Evolutionary conservation across 2,113 vertebrate species (phyloP).

Genomic region (Austrofundulus limnaeus): DNA sequence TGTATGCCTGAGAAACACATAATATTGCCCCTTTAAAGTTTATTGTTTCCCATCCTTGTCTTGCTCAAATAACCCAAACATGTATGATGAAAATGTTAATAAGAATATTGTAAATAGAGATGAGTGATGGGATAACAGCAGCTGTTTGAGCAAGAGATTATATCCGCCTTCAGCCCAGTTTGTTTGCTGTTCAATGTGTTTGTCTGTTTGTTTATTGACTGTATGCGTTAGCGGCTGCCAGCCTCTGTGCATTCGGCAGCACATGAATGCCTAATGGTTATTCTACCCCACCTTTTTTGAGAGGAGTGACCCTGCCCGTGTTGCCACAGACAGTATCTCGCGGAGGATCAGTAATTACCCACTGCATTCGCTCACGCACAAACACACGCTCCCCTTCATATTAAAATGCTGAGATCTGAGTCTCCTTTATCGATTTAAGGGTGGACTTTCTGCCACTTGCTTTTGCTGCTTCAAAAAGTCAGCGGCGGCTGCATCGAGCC

Average conservation of each 20-base stretch:
- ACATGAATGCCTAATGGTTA: constrained; percentile 76
- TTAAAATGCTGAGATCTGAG: constrained; percentile 54
- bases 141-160: constrained; percentile 65
- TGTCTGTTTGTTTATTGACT: constrained; percentile 64
- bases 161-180: constrained; percentile 51
- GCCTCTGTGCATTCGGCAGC: constrained; percentile 57
- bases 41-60: not conserved
- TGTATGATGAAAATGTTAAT: constrained; percentile 17
- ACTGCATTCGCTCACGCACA: constrained; percentile 32
- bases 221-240: constrained; percentile 53
- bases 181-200: constrained; percentile 58
- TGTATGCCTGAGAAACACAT: too few species aligned
- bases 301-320: constrained; percentile 57
- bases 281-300: constrained; percentile 64
- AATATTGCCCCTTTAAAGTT: too few species aligned
- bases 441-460: constrained; percentile 55
- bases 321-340: constrained; percentile 50
- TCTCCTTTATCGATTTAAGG: constrained; percentile 52
- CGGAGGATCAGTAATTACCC: constrained; percentile 71
- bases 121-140: constrained; percentile 64
- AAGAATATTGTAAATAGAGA: constrained; percentile 56
- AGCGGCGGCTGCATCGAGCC: constrained; percentile 39
- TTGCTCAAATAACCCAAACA: not conserved
- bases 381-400: constrained; percentile 19
- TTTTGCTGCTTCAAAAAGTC: constrained; percentile 54